Conservation (phyloP, 2,113 vertebrate genomes). For the Electrona antarctica region DNA sequence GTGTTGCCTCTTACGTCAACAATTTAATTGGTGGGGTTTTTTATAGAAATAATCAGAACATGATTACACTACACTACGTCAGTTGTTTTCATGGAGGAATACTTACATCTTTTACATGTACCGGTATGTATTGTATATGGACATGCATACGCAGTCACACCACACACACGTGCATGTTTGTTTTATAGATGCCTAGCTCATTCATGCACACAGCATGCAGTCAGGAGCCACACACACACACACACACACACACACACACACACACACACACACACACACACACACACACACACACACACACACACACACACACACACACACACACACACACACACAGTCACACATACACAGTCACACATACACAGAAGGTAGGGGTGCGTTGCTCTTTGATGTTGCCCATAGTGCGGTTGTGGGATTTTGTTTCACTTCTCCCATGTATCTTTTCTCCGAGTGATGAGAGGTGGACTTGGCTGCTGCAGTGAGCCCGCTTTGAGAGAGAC, state of each 20-base stretch:
- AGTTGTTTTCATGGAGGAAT: slow-evolving; percentile 54
- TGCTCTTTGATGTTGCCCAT: slow-evolving; percentile 64
- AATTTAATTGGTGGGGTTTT: slow-evolving; percentile 67
- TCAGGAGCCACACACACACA: slow-evolving; percentile 25
- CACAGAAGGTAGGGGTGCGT: slow-evolving; percentile 59
- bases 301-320: slow-evolving; percentile 8
- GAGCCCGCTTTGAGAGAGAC: slow-evolving; percentile 39
- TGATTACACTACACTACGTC: slow-evolving; percentile 63
- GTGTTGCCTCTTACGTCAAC: slow-evolving; percentile 64
- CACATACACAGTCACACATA: slow-evolving; percentile 50
- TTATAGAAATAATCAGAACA: slow-evolving; percentile 72
- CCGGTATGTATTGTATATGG: background rate
- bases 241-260: background rate
- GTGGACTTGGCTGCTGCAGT: slow-evolving; percentile 51
- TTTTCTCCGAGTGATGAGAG: slow-evolving; percentile 67
- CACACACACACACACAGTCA: slow-evolving; percentile 27
- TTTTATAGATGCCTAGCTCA: slow-evolving; percentile 19
- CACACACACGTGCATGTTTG: slow-evolving; percentile 6
- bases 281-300: background rate
- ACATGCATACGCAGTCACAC: slow-evolving; percentile 14
- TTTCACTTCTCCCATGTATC: slow-evolving; percentile 65
- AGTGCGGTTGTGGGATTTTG: slow-evolving; percentile 63
- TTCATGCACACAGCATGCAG: slow-evolving; percentile 50
- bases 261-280: slow-evolving; percentile 12
- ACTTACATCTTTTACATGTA: slow-evolving; percentile 43